phyloP scores from a whole-genome alignment of 2,888 invertebrate species.

The Lasioglossum lativentre region DNA sequence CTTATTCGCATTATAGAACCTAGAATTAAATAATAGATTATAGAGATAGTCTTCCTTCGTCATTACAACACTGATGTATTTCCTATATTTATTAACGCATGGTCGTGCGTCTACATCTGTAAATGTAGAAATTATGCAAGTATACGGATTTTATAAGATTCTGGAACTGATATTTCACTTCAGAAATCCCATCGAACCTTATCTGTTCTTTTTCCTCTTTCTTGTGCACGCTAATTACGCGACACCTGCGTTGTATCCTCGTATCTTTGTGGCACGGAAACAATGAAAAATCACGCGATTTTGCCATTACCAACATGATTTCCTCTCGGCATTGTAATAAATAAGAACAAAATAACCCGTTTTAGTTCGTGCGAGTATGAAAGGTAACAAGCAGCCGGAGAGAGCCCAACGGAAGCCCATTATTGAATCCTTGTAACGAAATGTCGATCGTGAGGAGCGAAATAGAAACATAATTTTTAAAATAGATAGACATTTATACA shows the following conservation, averaged over 20 bases:
- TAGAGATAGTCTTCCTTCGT: slow-evolving; percentile 46
- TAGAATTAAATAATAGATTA: slow-evolving; percentile 24
- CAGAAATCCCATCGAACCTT: slow-evolving; percentile 1
- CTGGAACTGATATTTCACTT: slow-evolving; percentile 36
- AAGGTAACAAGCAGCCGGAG: neutral
- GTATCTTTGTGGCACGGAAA: slow-evolving; percentile 12
- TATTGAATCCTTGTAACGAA: neutral
- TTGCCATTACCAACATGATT: neutral
- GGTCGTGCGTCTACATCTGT: slow-evolving; percentile 29
- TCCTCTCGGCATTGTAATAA: neutral
- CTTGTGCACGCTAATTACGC: slow-evolving; percentile 27
- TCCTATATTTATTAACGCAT: slow-evolving; percentile 41
- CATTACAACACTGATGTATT: slow-evolving; percentile 27
- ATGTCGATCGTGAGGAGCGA: neutral
- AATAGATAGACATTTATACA: neutral
- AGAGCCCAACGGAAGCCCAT: neutral
- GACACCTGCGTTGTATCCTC: neutral
- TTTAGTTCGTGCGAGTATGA: neutral
- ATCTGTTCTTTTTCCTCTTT: neutral
- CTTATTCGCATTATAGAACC: slow-evolving; percentile 26
- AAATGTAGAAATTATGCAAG: slow-evolving; percentile 48
- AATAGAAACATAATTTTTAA: slow-evolving; percentile 15
- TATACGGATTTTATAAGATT: slow-evolving; percentile 61
- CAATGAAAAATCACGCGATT: slow-evolving; percentile 29
- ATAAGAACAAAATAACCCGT: neutral